Base-by-base conservation (phyloP, 2,888 invertebrate species). In the Drosophila subquinaria region DNA sequence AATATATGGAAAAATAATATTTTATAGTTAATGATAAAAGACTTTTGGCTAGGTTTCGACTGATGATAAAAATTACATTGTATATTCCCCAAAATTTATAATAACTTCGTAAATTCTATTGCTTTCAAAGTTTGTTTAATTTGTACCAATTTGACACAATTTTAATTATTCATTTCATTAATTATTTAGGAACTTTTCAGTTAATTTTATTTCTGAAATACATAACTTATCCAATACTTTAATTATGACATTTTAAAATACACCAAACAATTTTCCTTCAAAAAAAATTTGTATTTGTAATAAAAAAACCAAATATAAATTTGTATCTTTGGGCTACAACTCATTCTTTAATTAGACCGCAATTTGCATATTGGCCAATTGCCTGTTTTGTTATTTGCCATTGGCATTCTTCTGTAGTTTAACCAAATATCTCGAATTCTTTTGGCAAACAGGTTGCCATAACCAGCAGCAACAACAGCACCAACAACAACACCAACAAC, bases 391-490 rank as follows among this genome's bases (percentile, higher is more conserved):
- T 35, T 33, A 13, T 40, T 42, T 48, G 56, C 56, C 59, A n/a
- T 30, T 60, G 48, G 35, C 59, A 60, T 56, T 52, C 15, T 15
- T 51, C 4, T 6, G 36, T 33, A 47, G 60, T 33, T 73, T n/a
- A 48, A 40, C 3, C 42, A 68, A 60, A 64, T 63, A 61, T 80
- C 70, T 71, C 0, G 60, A 63, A 89, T 88, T 88, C 79, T 69
- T 64, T 62, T 70, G 71, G 57, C 79, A 82, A 89, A 84, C 88
- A 84, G 89, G 84, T 84, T 84, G 84, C 72, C 80, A 69, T 38
- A 74, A 66, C 50, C 62, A 71, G 48, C 63, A 66, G 35, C 56
- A 70, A 20, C 65, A 69, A 55, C 60, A 63, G 50, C 60, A 63
- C 50, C 48, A 62, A 17, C 51, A 52, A 17, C 27, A 63, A 38